Evolutionary conservation across 1,140 invertebrate species (phyloP).

Genomic region (Drosophila setifemur): DNA sequence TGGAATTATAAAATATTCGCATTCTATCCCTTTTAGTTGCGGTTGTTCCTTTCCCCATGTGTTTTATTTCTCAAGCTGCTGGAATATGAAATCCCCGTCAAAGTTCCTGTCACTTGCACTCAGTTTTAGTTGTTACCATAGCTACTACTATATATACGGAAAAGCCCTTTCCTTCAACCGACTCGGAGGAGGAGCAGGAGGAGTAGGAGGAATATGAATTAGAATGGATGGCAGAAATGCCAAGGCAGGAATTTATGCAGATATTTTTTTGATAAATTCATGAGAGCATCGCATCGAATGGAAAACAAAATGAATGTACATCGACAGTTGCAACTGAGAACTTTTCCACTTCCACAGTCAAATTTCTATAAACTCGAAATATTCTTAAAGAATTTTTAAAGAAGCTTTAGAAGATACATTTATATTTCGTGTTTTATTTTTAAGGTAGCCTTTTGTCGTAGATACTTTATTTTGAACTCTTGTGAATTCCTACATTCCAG

Average conservation of each 20-base stretch:
- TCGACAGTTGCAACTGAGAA: not conserved
- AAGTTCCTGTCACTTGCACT: conserved; percentile 21
- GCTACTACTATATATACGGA: too few species aligned
- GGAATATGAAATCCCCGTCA: conserved; percentile 16
- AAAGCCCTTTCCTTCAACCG: not conserved
- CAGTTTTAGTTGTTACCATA: not conserved
- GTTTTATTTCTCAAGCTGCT: conserved; percentile 4
- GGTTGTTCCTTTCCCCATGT: too few species aligned
- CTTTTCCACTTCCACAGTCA: too few species aligned
- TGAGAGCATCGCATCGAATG: not conserved
- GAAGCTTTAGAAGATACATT: too few species aligned
- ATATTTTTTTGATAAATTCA: conserved; percentile 51
- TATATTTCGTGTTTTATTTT: too few species aligned
- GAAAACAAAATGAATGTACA: conserved; percentile 2
- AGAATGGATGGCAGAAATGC: conserved; percentile 40
- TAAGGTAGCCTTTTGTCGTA: too few species aligned
- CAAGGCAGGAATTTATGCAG: conserved; percentile 41
- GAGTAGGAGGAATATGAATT: conserved; percentile 43
- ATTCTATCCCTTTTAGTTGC: too few species aligned
- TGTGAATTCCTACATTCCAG: too few species aligned
- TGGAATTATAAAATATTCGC: not conserved
- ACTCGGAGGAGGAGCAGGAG: not conserved
- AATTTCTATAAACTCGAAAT: not conserved
- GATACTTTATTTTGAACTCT: too few species aligned
- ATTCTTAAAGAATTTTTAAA: not conserved